Base-by-base conservation (phyloP, 2,888 invertebrate genomes). In the Epicampocera succincta region DNA sequence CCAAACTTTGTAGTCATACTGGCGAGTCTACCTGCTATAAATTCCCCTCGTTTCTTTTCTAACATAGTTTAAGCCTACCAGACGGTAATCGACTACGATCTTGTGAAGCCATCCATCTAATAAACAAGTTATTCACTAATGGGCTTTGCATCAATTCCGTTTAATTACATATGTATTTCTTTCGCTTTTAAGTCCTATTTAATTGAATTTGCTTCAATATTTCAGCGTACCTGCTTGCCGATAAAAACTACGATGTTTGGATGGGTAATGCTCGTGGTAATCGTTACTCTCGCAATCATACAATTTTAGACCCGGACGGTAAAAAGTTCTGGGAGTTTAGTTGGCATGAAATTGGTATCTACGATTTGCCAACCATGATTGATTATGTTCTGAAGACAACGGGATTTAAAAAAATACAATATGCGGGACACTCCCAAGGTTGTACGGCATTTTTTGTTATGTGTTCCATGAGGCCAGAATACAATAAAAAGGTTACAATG, bases 281-380 rank as follows among this genome's bases (percentile, higher is more conserved):
- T 87, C 89, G 91, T 8, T 91, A 91, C 72, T 90, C 90, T 1
- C 87, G 89, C 25, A 89, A 90, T 63, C 91, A 91, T 75, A 89
- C 87, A 4, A 85, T 85, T 2, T 84, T 89, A 17, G 89, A 89
- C 85, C 89, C 90, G 15, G 88, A 90, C 66, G 87, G 87, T n/a
- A 85, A 86, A 12, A 88, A 90, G n/a, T 95, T 92, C 87, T 95
- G 95, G 95, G 88, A 92, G 60, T 95, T 94, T 87, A 96, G 96
- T 77, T 98, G 95, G 94, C 95, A 97, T 87, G 96, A 98, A 90
- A 96, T 97, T 88, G 97, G 96, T 3, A 90, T 92, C 76, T 93
- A 93, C 84, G 98, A 98, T 90, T 87, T 98, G 63, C 96, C 97
- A 0, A 93, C 96, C 0, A 95, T 95, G 93, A 94, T 98, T 54